Evolutionary conservation across 2,888 invertebrate species (phyloP), one percentile per base, ranked within the genome.

Genomic region (Germaria angustata): DNA sequence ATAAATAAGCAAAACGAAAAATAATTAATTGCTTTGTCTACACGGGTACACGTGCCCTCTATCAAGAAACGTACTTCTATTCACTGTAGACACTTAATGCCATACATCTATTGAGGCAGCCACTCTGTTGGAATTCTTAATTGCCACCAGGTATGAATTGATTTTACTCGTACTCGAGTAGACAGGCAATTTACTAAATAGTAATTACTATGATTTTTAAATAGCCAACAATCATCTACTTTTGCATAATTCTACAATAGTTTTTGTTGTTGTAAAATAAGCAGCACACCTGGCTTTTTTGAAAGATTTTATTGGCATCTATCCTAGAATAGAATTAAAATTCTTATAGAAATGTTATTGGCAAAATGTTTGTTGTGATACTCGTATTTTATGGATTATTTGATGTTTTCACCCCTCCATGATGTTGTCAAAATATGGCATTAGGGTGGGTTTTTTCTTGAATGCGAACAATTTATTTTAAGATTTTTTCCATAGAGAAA

Each of bases 351-450:
- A 57, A 57, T 39, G 6, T 8, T 65, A 7, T 0, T 22, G 5
- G 22, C 8, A 34, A 17, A 24, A 17, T 36, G 11, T 20, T 36
- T 13, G 28, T 66, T 24, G 55, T 11, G 53, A 65, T 55, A 36
- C 15, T 57, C 4, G 9, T 24, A 65, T 36, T 65, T 41, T 44
- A 53, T 65, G 55, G 11, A 6, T 24, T 44, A 7, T 65, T 46
- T 36, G 44, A 15, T 34, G 36, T 75, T 57, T 75, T 66, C 65
- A 55, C 41, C 73, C 73, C 73, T 73, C 80, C 28, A n/a, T 46
- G 24, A 51, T 73, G 53, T 68, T 80, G 73, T 73, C 80, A 73
- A 73, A 80, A 80, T 73, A 80, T 63, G 28, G 17, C 53, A 71
- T 0, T 17, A 24, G 59, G 71, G 46, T 59, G 32, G 57, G 34